Percentiles rank a stretch among this genome's conserved stretches.
phyloP scores from a whole-genome alignment of 2,888 invertebrate species.

The Eledona agricola region DNA sequence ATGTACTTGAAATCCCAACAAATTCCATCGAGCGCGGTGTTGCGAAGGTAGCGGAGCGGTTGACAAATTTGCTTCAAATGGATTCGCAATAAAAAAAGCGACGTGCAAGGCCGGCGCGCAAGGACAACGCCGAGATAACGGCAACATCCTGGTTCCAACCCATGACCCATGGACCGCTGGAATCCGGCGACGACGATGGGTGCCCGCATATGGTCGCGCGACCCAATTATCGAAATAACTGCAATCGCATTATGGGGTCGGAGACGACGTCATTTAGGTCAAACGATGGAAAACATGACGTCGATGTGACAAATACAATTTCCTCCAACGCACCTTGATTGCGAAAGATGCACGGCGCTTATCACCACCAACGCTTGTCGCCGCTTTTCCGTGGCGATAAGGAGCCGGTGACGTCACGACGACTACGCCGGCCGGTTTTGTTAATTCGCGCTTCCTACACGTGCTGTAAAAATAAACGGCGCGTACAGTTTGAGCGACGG shows the following conservation, averaged over 20 bases:
- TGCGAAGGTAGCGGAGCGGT: not conserved
- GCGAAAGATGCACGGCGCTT: not conserved
- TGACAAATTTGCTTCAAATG: not conserved
- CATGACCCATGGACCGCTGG: slow-evolving; percentile 2
- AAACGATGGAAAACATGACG: not conserved
- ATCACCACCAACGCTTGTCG: too few relatives aligned
- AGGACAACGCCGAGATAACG: slow-evolving; percentile 3
- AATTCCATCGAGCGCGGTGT: not conserved
- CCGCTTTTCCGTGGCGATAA: slow-evolving; percentile 12
- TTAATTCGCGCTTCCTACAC: slow-evolving; percentile 20
- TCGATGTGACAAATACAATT: slow-evolving; percentile 1
- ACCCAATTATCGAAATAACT: slow-evolving; percentile 9
- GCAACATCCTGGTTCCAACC: slow-evolving; percentile 13
- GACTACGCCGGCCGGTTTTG: slow-evolving; percentile 16
- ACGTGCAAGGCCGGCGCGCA: slow-evolving; percentile 9
- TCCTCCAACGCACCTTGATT: not conserved
- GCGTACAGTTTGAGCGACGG: slow-evolving; percentile 7
- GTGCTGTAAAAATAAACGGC: slow-evolving; percentile 27
- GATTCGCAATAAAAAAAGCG: slow-evolving; percentile 6
- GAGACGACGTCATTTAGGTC: too few relatives aligned
- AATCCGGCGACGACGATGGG: slow-evolving; percentile 1
- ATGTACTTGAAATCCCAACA: slow-evolving; percentile 3
- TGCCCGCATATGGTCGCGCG: slow-evolving; percentile 2
- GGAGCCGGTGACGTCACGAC: slow-evolving; percentile 22
- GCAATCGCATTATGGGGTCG: slow-evolving; percentile 4